phyloP scores from a whole-genome alignment of 2,888 invertebrate species.

The Drosophila mimetica region DNA sequence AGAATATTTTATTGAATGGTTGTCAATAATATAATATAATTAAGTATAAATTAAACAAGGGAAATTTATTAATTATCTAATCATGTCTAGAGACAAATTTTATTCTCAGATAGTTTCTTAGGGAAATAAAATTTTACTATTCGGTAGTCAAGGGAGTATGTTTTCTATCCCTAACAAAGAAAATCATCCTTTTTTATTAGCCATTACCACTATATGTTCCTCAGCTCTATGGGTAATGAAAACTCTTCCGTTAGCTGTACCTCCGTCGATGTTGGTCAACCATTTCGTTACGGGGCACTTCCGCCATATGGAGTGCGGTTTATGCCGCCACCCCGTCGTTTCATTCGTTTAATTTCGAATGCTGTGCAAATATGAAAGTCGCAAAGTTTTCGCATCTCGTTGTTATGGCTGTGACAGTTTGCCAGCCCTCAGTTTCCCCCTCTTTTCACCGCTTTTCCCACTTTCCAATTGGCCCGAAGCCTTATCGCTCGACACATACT shows the following conservation, averaged over 20 bases:
- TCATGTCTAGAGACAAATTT: too few relatives aligned
- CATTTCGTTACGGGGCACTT: constrained; percentile 20
- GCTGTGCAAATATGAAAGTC: constrained; percentile 48
- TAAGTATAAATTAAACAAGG: too few relatives aligned
- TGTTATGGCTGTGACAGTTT: constrained; percentile 34
- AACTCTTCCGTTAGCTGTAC: constrained; percentile 1
- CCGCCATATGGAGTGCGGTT: neutral
- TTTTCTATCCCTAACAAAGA: too few relatives aligned
- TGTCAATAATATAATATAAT: too few relatives aligned
- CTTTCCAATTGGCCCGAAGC: constrained; percentile 28
- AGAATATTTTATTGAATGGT: too few relatives aligned
- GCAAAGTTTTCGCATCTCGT: constrained; percentile 39
- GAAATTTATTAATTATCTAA: too few relatives aligned
- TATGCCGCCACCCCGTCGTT: constrained; percentile 2
- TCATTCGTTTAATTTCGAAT: constrained; percentile 46
- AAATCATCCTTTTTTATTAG: neutral
- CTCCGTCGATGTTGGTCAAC: constrained; percentile 16
- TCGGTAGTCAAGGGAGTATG: too few relatives aligned
- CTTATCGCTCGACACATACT: constrained; percentile 32
- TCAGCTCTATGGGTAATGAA: constrained; percentile 2
- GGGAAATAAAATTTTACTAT: too few relatives aligned
- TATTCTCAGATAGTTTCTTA: too few relatives aligned
- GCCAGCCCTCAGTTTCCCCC: constrained; percentile 3
- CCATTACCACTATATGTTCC: neutral
- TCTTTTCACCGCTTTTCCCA: constrained; percentile 8